Percentiles rank a stretch among this genome's conserved stretches.
phyloP scores from a whole-genome alignment of 2,888 invertebrate genomes.

The Philonicus albiceps region DNA sequence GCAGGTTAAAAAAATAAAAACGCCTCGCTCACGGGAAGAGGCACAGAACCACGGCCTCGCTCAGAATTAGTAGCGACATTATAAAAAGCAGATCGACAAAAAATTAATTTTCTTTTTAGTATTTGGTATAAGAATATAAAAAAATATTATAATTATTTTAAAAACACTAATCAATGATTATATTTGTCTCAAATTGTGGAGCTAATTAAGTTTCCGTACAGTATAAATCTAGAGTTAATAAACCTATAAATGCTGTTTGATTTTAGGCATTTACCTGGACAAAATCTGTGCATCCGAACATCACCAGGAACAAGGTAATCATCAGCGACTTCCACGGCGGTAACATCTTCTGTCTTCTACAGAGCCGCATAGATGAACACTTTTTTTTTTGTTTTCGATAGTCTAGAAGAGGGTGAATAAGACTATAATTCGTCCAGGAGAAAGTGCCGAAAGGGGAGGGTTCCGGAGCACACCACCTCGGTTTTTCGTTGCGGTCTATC shows the following conservation, averaged over 20 bases:
- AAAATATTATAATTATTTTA: neutral
- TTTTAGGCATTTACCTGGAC: constrained; percentile 13
- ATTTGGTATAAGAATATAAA: neutral
- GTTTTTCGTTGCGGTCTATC: neutral
- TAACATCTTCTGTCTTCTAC: constrained; percentile 27
- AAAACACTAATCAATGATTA: neutral
- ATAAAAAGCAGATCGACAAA: neutral
- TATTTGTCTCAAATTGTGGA: neutral
- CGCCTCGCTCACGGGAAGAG: neutral
- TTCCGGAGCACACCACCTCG: neutral
- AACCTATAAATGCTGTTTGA: neutral
- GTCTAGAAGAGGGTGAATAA: neutral
- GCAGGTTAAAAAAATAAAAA: neutral
- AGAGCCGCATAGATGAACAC: constrained; percentile 27
- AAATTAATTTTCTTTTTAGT: neutral
- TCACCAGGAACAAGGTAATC: constrained; percentile 26
- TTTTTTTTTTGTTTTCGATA: neutral
- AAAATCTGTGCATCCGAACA: constrained; percentile 23
- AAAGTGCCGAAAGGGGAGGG: neutral
- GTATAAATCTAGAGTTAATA: neutral
- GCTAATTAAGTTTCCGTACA: neutral
- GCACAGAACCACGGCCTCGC: neutral
- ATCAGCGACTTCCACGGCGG: constrained; percentile 25
- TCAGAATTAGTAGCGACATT: neutral
- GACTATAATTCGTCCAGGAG: neutral